Conservation (phyloP, 2,888 invertebrate genomes). For the Tribolium freemani region DNA sequence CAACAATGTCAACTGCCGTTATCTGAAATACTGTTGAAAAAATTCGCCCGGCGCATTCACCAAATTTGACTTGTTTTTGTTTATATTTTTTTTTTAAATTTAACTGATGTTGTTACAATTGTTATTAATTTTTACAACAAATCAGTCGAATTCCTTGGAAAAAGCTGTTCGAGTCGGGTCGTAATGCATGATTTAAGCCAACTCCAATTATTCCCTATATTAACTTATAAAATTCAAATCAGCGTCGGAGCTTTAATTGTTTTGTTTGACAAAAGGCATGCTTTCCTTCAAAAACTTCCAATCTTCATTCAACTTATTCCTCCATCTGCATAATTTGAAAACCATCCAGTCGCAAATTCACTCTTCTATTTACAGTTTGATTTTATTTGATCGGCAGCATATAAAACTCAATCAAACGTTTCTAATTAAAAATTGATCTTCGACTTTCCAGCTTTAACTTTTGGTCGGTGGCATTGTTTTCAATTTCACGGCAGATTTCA, state of each 20-base stretch:
- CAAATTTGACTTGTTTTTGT: no score
- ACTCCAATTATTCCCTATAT: not conserved
- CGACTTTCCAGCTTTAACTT: constrained; percentile 10
- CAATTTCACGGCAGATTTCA: not conserved
- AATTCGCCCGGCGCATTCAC: no score
- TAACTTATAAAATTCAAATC: constrained; percentile 7
- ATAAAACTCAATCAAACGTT: constrained; percentile 28
- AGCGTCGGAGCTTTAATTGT: not conserved
- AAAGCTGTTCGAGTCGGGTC: no score
- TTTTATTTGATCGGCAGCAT: constrained; percentile 12
- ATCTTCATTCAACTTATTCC: not conserved
- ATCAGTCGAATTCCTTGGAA: no score
- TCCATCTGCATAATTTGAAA: constrained; percentile 5
- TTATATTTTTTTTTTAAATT: no score
- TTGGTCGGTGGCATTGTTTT: not conserved
- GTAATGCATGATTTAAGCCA: not conserved
- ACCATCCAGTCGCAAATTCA: not conserved
- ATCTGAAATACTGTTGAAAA: no score
- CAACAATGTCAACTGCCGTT: no score
- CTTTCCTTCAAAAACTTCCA: constrained; percentile 6
- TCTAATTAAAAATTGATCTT: constrained; percentile 30
- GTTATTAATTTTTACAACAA: no score
- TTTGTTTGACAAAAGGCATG: constrained; percentile 5
- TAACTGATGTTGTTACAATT: no score
- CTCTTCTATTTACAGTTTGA: constrained; percentile 8